Conservation (phyloP, 2,113 vertebrate species). For the Cyprinodon tularosa region DNA sequence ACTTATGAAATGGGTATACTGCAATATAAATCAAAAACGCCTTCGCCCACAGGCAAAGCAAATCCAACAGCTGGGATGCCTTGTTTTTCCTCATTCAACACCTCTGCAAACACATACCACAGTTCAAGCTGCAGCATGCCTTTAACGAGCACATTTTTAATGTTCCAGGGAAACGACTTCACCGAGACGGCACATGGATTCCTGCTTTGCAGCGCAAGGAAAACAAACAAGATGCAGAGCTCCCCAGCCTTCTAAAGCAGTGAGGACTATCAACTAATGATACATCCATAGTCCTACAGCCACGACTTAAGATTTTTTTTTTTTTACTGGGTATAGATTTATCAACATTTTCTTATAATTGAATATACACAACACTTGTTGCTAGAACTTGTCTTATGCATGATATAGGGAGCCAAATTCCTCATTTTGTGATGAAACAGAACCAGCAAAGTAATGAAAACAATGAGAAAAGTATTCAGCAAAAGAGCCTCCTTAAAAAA, state of each 20-base stretch:
- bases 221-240: background rate
- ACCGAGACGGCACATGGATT: background rate
- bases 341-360: no score
- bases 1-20: background rate
- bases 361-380: no score
- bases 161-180: background rate
- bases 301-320: no score
- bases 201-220: background rate
- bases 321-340: no score
- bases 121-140: background rate
- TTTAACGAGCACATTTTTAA: background rate
- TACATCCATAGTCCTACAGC: no score
- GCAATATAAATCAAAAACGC: background rate
- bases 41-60: background rate
- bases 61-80: constrained; percentile 9
- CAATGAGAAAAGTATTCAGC: no score
- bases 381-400: no score
- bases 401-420: no score
- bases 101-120: background rate
- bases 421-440: no score
- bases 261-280: no score
- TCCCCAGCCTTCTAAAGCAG: background rate
- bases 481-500: no score
- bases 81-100: constrained; percentile 1
- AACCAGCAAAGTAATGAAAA: no score